Evolutionary conservation across 2,888 invertebrate genomes (phyloP), one percentile per base, ranked within the genome.

Genomic region (Ormyrus thymus): DNA sequence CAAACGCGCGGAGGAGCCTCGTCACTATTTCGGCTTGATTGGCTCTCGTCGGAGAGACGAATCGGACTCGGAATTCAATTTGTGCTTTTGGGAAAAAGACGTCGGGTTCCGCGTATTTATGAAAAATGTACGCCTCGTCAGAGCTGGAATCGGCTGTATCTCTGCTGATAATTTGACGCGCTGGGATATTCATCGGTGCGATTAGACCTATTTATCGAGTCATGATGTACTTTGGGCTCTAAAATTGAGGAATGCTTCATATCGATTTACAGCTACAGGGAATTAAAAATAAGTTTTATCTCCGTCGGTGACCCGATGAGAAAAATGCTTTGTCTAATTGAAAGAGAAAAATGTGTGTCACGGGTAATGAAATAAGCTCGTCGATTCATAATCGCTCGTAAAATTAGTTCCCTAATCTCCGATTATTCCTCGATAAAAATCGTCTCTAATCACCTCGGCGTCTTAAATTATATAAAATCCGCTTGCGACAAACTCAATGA

Each of bases 231-330:
- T 70, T 56, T 55, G 56, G 56, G 53, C 43, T 56, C 55, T 29
- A 65, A 64, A 65, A 74, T 62, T 50, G 51, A 15, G 9, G 48
- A 61, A 51, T 29, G 29, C 29, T 3, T 53, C 62, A 62, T 62
- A 72, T 43, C 46, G 29, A 62, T 53, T 43, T 11, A 43, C 13
- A 15, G 53, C 8, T 15, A n/a, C 15, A 43, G 55, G 51, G 45
- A 72, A 53, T 73, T 65, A 65, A 50, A 65, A 74, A 65, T 74
- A 50, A 65, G 29, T n/a, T 48, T 11, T 74, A 74, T 74, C 58
- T 13, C 6, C 11, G 43, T 5, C 45, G 13, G 10, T 58, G 65
- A 74, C 65, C 65, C 58, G 50, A 56, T 58, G 8, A 56, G 7
- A 48, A 46, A 71, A 72, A 72, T 62, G 53, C 10, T 13, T 53